phyloP scores from a whole-genome alignment of 2,113 vertebrate species.

The Emydocephalus ijimae region DNA sequence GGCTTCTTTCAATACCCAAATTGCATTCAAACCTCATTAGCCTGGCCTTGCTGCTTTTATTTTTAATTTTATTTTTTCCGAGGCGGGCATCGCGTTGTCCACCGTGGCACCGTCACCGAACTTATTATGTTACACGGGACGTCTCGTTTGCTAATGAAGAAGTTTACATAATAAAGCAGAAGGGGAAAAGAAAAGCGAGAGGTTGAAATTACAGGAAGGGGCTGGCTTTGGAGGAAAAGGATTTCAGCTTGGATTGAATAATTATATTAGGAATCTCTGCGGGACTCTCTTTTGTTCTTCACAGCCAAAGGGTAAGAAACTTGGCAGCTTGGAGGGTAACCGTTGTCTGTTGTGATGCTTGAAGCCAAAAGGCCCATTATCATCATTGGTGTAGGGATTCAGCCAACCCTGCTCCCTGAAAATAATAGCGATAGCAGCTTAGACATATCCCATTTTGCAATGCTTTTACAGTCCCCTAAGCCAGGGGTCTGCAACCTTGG shows the following conservation, averaged over 20 bases:
- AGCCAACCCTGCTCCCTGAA: neutral
- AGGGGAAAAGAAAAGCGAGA: slow-evolving; percentile 63
- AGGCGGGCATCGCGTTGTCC: slow-evolving; percentile 81
- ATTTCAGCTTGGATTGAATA: slow-evolving; percentile 76
- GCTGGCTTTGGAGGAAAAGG: slow-evolving; percentile 62
- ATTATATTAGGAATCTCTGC: slow-evolving; percentile 79
- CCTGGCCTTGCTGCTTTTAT: slow-evolving; percentile 70
- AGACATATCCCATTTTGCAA: no score
- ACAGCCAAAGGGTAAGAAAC: slow-evolving; percentile 62
- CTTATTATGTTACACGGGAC: slow-evolving; percentile 82
- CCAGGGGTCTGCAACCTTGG: no score
- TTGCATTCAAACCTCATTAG: slow-evolving; percentile 87
- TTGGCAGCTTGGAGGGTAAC: slow-evolving; percentile 61
- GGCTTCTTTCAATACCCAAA: slow-evolving; percentile 74
- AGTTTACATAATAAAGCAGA: slow-evolving; percentile 75
- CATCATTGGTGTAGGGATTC: slow-evolving; percentile 61
- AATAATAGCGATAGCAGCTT: no score
- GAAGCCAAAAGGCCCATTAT: slow-evolving; percentile 57
- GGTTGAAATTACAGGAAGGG: slow-evolving; percentile 78
- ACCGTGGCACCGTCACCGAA: slow-evolving; percentile 78
- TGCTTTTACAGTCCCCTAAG: no score
- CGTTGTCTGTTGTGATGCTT: slow-evolving; percentile 63
- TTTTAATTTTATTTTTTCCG: slow-evolving; percentile 42
- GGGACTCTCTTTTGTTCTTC: slow-evolving; percentile 51
- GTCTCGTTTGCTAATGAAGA: slow-evolving; percentile 79